Percentiles rank a stretch among this genome's conserved stretches.
These are phyloP conservation scores for Andricus grossulariae DNA, from an alignment of 1,140 invertebrate species.

Conservation along the genomic window DNA sequence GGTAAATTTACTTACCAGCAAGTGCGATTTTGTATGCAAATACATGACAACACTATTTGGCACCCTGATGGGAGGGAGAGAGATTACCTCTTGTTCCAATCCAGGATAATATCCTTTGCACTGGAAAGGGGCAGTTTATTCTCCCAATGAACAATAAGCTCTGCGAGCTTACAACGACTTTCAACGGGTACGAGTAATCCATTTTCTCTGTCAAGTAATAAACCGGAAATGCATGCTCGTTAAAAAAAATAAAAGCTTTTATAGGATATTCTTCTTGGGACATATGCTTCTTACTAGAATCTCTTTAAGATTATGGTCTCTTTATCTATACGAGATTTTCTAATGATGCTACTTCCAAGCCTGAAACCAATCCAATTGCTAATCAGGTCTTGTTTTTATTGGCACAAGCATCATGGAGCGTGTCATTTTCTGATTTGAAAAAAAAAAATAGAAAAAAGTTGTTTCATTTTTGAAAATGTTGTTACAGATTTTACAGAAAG, in stretches of 20 bases:
- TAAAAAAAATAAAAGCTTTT: too few relatives aligned
- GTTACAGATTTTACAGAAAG: too few relatives aligned
- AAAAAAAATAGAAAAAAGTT: too few relatives aligned
- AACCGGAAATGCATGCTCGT: neutral
- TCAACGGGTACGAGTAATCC: neutral
- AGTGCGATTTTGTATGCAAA: slow-evolving; percentile 8
- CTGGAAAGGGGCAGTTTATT: neutral
- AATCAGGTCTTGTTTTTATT: too few relatives aligned
- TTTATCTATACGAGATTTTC: too few relatives aligned
- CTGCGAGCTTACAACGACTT: neutral
- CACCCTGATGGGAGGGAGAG: slow-evolving; percentile 8
- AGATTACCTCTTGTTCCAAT: slow-evolving; percentile 23
- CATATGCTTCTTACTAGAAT: too few relatives aligned
- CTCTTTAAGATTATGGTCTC: too few relatives aligned
- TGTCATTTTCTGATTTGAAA: too few relatives aligned
- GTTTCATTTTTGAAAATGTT: too few relatives aligned
- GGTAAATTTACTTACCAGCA: neutral
- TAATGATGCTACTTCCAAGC: too few relatives aligned
- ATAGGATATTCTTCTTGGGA: neutral
- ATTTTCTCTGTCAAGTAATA: neutral
- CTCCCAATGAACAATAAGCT: slow-evolving; percentile 3
- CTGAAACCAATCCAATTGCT: too few relatives aligned
- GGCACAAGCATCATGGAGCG: too few relatives aligned
- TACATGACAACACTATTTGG: slow-evolving; percentile 26
- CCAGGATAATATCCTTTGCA: slow-evolving; percentile 1